A percentile compares a stretch with the other conserved stretches of the same genome.
Conservation (phyloP, 2,888 invertebrate species). For the Morinoia aosen region DNA sequence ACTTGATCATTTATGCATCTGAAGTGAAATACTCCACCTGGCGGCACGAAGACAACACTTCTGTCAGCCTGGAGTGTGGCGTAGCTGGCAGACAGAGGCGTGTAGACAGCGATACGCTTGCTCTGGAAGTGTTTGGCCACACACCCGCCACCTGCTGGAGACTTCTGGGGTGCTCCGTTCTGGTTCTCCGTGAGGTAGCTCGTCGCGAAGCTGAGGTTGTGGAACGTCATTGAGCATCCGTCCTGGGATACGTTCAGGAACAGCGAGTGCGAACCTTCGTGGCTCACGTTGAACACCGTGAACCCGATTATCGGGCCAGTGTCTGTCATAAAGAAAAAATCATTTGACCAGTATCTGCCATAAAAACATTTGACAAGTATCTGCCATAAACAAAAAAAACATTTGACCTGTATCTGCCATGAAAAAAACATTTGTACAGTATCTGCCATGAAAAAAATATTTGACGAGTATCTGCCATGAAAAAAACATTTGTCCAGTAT, state of each 20-base stretch:
- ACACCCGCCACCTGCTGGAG: background rate
- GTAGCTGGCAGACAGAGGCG: background rate
- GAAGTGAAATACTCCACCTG: background rate
- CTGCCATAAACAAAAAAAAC: too few species aligned
- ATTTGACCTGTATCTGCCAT: too few species aligned
- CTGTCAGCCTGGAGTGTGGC: background rate
- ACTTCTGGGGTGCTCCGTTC: background rate
- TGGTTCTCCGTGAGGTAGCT: background rate
- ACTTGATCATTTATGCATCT: too few species aligned
- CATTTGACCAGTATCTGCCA: too few species aligned
- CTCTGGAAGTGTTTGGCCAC: background rate
- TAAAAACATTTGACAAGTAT: too few species aligned
- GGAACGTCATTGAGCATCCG: constrained; percentile 26
- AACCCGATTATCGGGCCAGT: constrained; percentile 19
- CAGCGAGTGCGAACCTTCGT: background rate
- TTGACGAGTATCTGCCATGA: too few species aligned
- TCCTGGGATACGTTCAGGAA: background rate
- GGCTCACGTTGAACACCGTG: constrained; percentile 35
- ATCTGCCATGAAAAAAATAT: background rate
- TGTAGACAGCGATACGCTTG: constrained; percentile 5
- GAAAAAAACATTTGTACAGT: too few species aligned
- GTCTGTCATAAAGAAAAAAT: background rate
- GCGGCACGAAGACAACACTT: background rate
- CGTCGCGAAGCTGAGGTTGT: constrained; percentile 27
- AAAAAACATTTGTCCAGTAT: too few species aligned